Evolutionary conservation across 2,888 invertebrate species (phyloP), one percentile per base, ranked within the genome.

Genomic region (Onchidella celtica): DNA sequence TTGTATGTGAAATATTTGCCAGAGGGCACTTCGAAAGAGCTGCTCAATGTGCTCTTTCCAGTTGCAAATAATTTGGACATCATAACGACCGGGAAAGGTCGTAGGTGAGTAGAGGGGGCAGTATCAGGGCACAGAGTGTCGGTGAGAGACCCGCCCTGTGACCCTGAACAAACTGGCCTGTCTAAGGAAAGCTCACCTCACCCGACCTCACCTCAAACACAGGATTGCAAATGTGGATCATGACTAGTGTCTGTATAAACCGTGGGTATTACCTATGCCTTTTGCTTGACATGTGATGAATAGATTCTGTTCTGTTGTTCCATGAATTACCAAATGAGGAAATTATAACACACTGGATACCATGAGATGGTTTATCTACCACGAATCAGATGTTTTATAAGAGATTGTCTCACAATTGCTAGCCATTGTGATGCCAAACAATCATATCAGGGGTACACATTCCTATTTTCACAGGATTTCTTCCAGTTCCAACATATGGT

Each of bases 51-150:
- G 81, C 81, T 81, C 75, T 81, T 81, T 81, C 81, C 81, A 27
- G 76, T 81, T 81, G 81, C 81, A 69, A 81, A 70, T 81, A 81
- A 76, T 81, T 81, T 81, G 81, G 81, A 81, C 81, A 81, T 81
- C 81, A 76, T 81, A 76, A 76, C 27, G 76, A 76, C 81, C 61
- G 81, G 70, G 66, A 61, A 76, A 55, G 76, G 81, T 81, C 81
- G 81, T 70, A 76, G 81, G 81, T 81, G 81, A 81, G 81, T 81
- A 81, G 32, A 70, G 81, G 69, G 57, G 65, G 70, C 81, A 47
- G 65, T 76, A 69, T 38, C 76, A 81, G 81, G 81, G 81, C 76
- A 69, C 72, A 81, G 78, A 32, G 81, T 61, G 81, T 72, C 55
- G 76, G 76, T 76, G 81, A 70, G 55, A 81, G 70, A 81, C 38